Evolutionary conservation across 2,113 vertebrate genomes (phyloP).

Genomic region (Ceratotherium simum): DNA sequence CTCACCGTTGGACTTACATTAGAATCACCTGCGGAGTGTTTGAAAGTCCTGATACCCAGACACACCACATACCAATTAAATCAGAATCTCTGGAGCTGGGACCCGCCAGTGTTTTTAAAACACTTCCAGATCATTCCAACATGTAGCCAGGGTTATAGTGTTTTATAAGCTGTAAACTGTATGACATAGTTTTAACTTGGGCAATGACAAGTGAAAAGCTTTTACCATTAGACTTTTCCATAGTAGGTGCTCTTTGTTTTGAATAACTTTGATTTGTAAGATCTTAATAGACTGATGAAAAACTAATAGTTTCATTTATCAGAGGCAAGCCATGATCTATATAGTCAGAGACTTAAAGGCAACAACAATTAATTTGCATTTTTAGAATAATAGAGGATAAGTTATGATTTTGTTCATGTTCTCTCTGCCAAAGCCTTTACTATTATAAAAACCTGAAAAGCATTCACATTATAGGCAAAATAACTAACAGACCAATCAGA

Average conservation of each 20-base stretch:
- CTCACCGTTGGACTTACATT: background rate
- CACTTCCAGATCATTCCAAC: constrained; percentile 1
- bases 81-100: background rate
- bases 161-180: background rate
- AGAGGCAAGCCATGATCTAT: background rate
- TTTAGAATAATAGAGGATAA: constrained; percentile 23
- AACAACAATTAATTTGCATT: constrained; percentile 10
- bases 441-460: constrained; percentile 29
- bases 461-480: constrained; percentile 37
- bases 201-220: background rate
- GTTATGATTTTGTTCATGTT: background rate
- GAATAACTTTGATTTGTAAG: constrained; percentile 50
- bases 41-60: background rate
- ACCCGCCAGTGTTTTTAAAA: background rate
- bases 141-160: background rate
- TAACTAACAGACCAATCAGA: background rate
- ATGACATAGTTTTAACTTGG: background rate
- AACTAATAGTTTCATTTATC: constrained; percentile 51
- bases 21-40: background rate
- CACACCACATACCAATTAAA: background rate
- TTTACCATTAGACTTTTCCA: constrained; percentile 5
- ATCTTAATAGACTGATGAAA: constrained; percentile 22
- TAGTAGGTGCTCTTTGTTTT: background rate
- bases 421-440: constrained; percentile 33
- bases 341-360: background rate